Conservation (phyloP, 2,113 vertebrate genomes). For the Mesocricetus auratus region DNA sequence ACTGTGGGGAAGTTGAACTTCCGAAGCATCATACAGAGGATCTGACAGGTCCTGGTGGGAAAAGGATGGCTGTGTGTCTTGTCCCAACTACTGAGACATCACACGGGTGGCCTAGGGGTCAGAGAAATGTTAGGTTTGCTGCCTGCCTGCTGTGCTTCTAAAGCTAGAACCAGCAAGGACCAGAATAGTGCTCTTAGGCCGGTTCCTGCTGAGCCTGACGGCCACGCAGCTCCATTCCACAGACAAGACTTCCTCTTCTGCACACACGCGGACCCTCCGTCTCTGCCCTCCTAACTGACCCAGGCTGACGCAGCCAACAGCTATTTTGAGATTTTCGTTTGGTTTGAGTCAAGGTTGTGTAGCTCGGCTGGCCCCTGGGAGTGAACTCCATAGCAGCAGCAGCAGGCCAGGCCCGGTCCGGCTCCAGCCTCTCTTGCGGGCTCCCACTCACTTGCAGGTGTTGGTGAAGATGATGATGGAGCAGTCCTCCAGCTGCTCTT, state of each 20-base stretch:
- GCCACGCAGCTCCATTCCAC: not conserved
- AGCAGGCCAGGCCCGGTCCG: not conserved
- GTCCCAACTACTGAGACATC: rapidly evolving
- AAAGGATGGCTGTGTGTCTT: not conserved
- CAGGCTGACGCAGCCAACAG: not conserved
- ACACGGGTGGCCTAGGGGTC: not conserved
- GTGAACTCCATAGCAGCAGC: too few relatives aligned
- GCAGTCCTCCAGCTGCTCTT: constrained; percentile 95
- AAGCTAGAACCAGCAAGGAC: not conserved
- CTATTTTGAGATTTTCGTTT: not conserved
- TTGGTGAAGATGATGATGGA: constrained; percentile 96
- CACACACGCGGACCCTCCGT: not conserved
- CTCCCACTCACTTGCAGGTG: constrained; percentile 94
- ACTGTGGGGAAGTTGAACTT: constrained; percentile 93
- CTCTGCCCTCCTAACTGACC: not conserved
- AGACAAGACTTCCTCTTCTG: not conserved
- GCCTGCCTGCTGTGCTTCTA: not conserved
- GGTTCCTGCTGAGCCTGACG: not conserved
- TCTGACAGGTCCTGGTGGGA: constrained; percentile 92
- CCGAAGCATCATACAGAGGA: constrained; percentile 96
- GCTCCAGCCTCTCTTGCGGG: not conserved
- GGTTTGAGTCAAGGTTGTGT: not conserved
- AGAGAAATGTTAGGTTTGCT: not conserved
- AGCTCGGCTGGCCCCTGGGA: not conserved
- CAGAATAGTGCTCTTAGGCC: not conserved